Conservation (phyloP, 2,113 vertebrate species). For the Malaclemys terrapin region DNA sequence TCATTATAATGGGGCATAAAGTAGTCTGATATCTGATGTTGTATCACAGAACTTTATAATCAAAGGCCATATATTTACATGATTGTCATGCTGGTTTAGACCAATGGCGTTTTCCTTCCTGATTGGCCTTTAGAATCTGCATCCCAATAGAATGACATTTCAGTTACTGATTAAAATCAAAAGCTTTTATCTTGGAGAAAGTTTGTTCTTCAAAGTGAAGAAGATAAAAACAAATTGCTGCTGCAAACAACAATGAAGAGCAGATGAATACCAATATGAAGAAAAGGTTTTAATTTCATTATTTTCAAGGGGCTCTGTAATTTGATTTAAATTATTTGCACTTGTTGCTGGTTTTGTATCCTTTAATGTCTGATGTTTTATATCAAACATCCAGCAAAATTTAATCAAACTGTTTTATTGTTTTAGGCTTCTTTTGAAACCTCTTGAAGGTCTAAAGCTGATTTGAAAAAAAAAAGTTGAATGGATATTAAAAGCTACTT, state of each 20-base stretch:
- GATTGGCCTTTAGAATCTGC: conserved; percentile 32
- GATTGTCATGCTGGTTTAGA: neutral
- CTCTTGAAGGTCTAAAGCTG: conserved; percentile 59
- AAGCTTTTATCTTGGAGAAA: conserved; percentile 55
- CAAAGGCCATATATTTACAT: fast-evolving
- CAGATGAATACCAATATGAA: conserved; percentile 68
- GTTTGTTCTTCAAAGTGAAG: conserved; percentile 79
- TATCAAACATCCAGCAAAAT: conserved; percentile 71
- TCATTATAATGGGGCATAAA: neutral
- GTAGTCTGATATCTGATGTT: neutral
- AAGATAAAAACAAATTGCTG: conserved; percentile 63
- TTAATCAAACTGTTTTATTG: conserved; percentile 73
- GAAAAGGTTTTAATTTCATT: conserved; percentile 76
- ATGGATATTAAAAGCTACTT: conserved; percentile 64
- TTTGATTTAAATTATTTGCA: conserved; percentile 64
- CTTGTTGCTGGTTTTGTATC: conserved; percentile 67
- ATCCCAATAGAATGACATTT: conserved; percentile 50
- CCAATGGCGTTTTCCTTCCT: conserved; percentile 5
- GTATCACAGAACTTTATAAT: neutral
- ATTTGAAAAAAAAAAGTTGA: conserved; percentile 6
- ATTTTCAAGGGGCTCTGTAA: conserved; percentile 72
- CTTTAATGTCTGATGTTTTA: conserved; percentile 70
- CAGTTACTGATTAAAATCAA: conserved; percentile 60
- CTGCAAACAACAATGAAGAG: conserved; percentile 66
- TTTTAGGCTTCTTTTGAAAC: conserved; percentile 71